Conservation (phyloP, 2,113 vertebrate species). For the Dicrurus megarhynchus region DNA sequence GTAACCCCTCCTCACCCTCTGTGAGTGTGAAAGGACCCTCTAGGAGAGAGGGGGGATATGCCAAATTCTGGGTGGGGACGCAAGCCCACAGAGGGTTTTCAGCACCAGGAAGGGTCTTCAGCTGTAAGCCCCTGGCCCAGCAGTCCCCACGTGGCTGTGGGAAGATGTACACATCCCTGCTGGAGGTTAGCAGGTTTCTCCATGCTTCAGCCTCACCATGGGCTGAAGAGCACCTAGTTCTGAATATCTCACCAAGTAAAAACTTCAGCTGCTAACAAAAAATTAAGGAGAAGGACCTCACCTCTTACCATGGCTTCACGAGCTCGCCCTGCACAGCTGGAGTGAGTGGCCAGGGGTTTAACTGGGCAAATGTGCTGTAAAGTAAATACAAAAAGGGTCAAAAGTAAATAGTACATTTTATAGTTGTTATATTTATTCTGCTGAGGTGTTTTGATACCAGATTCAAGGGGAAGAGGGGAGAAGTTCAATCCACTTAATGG, state of each 20-base stretch:
- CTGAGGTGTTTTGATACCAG: neutral
- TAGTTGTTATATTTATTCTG: neutral
- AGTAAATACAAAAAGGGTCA: neutral
- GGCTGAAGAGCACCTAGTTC: neutral
- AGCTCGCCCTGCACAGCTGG: rapidly evolving
- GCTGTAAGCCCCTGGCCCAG: neutral
- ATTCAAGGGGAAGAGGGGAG: neutral
- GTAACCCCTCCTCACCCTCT: neutral
- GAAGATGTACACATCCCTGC: neutral
- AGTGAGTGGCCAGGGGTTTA: neutral
- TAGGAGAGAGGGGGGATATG: neutral
- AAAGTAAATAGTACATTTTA: neutral
- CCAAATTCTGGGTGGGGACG: neutral
- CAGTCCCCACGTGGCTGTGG: neutral
- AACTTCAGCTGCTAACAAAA: neutral
- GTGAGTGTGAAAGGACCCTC: neutral
- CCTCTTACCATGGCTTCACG: neutral
- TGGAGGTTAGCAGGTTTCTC: neutral
- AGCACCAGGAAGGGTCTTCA: neutral
- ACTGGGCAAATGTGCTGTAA: neutral
- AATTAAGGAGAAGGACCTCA: neutral
- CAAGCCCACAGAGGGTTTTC: neutral
- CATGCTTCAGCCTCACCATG: neutral
- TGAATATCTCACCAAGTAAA: neutral
- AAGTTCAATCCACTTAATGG: neutral